Evolutionary conservation across 2,888 invertebrate species (phyloP), one percentile per base, ranked within the genome.

Genomic region (Julus scandinavius): DNA sequence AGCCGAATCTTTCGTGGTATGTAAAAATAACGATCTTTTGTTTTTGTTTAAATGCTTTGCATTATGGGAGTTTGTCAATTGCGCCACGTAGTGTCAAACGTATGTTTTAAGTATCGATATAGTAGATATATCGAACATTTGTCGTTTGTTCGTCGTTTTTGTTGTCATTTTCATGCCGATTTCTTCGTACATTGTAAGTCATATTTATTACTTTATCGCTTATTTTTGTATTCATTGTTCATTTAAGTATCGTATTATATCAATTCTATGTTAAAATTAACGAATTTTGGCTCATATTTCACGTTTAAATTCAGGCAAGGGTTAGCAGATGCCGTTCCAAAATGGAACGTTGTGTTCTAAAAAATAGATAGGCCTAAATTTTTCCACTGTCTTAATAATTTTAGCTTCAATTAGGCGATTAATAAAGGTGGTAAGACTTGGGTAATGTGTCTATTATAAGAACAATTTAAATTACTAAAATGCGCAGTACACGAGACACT

Each of bases 261-360:
- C 4, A 20, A 7, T 20, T n/a, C 20, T 20, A 9, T 2, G 20
- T 20, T 63, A 20, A 20, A 20, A 63, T 7, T 4, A n/a, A n/a
- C 2, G 3, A n/a, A 20, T 3, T 20, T 1, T 0, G n/a, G 63
- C 63, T 4, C 5, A n/a, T 4, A 20, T 20, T 63, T 63, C 5
- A 63, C 0, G 63, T 63, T 63, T 63, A 4, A n/a, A 17, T 63
- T 1, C 6, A 13, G 20, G 63, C 20, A 6, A 63, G 63, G 63
- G n/a, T 63, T 63, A 63, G 20, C 63, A 3, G 20, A 63, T n/a
- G n/a, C 63, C 20, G 63, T 63, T 63, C 20, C 63, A 63, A 63
- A 63, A 63, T 63, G 63, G 63, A 63, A 63, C 63, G 63, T 20
- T n/a, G n/a, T n/a, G n/a, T n/a, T 63, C 20, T 63, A 11, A 54